Percentiles rank a stretch among this genome's conserved stretches.
These are phyloP conservation scores for Pygocentrus nattereri DNA, from an alignment of 2,797 vertebrate species.

Conservation along the genomic window DNA sequence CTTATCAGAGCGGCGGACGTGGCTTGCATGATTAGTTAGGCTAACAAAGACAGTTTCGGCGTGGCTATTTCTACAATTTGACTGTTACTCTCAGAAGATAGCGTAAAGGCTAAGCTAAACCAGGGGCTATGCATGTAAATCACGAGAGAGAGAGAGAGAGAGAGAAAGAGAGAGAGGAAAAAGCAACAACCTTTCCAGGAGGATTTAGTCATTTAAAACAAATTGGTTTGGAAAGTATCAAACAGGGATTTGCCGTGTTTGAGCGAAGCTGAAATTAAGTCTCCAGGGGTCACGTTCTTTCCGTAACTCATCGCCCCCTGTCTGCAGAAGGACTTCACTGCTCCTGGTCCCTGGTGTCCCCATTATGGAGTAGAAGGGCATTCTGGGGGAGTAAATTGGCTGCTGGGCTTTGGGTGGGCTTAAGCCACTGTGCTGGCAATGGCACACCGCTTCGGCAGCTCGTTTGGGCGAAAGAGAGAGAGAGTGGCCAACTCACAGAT, in stretches of 20 bases:
- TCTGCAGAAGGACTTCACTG: conserved; percentile 67
- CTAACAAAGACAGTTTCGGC: conserved; percentile 67
- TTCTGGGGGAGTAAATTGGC: conserved; percentile 79
- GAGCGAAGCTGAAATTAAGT: conserved; percentile 38
- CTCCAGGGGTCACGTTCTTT: conserved; percentile 32
- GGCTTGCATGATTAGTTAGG: conserved; percentile 77
- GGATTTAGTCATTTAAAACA: conserved; percentile 75
- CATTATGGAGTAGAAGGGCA: conserved; percentile 78
- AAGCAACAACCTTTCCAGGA: conserved; percentile 66
- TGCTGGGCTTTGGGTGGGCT: conserved; percentile 76
- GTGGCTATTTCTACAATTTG: conserved; percentile 59
- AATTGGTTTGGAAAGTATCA: conserved; percentile 73
- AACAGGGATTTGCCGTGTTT: conserved; percentile 48
- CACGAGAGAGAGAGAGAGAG: conserved; percentile 44
- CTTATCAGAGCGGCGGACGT: conserved; percentile 80
- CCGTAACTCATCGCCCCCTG: conserved; percentile 51
- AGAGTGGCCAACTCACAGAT: conserved; percentile 68
- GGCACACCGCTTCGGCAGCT: conserved; percentile 73
- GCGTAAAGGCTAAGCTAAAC: conserved; percentile 77
- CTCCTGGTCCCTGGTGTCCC: conserved; percentile 74
- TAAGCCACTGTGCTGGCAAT: conserved; percentile 78
- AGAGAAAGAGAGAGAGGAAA: conserved; percentile 17
- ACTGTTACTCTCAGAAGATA: conserved; percentile 66
- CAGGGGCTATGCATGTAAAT: conserved; percentile 72
- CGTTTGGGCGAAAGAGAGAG: conserved; percentile 72